Evolutionary conservation across 2,113 vertebrate genomes (phyloP).

Genomic region (Bubalus kerabau): DNA sequence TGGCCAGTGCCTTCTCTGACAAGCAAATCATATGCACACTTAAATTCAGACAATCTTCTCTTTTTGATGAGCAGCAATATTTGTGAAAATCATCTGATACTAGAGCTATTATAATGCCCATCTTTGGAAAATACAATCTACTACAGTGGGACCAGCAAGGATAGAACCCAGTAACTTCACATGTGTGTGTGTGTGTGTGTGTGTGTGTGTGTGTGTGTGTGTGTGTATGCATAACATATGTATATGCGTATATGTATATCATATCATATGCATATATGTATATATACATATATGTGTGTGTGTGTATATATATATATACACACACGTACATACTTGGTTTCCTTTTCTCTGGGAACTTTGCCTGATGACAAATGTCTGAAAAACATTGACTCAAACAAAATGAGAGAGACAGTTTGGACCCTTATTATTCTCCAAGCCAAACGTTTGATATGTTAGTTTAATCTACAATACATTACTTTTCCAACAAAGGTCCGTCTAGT

Average conservation of each 20-base stretch:
- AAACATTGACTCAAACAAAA: neutral
- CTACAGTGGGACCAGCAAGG: neutral
- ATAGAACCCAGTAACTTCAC: neutral
- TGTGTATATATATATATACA: neutral
- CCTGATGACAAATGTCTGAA: neutral
- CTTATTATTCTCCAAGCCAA: neutral
- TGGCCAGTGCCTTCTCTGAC: no score
- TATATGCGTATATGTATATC: neutral
- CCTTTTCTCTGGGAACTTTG: neutral
- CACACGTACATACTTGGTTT: neutral
- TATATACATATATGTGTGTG: no score
- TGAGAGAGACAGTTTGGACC: neutral
- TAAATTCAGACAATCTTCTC: neutral
- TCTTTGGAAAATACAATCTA: neutral
- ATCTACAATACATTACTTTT: neutral
- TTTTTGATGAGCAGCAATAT: neutral
- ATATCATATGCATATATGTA: neutral
- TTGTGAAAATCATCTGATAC: neutral
- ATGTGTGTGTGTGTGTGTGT: no score
- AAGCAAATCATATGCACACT: neutral
- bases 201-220: accelerated
- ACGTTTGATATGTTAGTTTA: neutral
- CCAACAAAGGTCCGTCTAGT: neutral
- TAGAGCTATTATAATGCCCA: neutral
- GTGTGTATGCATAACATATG: no score